Evolutionary conservation across 2,113 vertebrate genomes (phyloP).

Genomic region (Nothocercus julius): DNA sequence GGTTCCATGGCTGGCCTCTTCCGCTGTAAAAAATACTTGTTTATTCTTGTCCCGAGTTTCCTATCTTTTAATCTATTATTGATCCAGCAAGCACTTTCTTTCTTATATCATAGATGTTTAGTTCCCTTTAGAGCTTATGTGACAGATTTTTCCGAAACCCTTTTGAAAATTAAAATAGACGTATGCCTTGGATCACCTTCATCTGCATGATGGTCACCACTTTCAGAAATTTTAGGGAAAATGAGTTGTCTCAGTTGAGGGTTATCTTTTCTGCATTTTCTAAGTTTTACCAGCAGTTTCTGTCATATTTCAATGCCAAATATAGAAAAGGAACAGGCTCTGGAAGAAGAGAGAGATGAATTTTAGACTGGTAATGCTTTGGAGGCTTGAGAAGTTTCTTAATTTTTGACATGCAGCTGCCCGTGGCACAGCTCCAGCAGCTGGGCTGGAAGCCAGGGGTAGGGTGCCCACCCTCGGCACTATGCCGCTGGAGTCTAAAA

Average conservation of each 20-base stretch:
- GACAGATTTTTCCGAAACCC: not conserved
- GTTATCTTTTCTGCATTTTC: not conserved
- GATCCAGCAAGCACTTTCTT: not conserved
- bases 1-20: not conserved
- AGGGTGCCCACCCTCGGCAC: not conserved
- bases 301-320: not conserved
- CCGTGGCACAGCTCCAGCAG: not conserved
- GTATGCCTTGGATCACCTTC: not conserved
- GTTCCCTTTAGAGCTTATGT: not conserved
- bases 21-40: not conserved
- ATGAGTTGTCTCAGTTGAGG: not conserved
- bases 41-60: not conserved
- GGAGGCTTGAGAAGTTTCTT: not conserved
- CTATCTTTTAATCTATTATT: not conserved
- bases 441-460: not conserved
- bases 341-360: not conserved
- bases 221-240: not conserved
- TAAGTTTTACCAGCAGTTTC: not conserved
- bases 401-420: constrained; percentile 12
- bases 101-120: not conserved
- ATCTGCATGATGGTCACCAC: not conserved
- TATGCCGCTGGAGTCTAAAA: not conserved
- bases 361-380: not conserved
- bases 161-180: not conserved
- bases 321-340: not conserved